Conservation (phyloP, 23 tunicate species). For the Botrylloides violaceus region DNA sequence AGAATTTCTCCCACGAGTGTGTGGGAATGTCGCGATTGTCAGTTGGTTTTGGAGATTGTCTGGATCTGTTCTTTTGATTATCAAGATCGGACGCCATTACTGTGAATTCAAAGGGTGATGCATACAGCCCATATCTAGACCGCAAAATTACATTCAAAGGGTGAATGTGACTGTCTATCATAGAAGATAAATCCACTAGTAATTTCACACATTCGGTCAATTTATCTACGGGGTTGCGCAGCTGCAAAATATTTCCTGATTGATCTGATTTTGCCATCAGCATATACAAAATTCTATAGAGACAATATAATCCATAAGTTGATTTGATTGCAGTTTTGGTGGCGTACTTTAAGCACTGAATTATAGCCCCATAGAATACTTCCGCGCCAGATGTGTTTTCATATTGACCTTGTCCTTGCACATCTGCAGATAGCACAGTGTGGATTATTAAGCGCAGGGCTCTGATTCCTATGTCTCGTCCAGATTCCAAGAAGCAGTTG, state of each 20-base stretch:
- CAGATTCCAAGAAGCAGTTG: conserved; percentile 6
- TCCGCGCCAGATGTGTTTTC: background rate
- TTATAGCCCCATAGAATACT: background rate
- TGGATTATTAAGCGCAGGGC: conserved; percentile 3
- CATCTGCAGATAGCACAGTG: background rate
- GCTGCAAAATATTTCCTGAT: background rate
- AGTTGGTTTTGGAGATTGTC: background rate
- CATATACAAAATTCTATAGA: background rate
- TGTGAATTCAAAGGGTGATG: conserved; percentile 3
- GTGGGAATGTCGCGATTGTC: background rate
- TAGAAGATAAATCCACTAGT: background rate
- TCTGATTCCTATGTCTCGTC: conserved; percentile 5
- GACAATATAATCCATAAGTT: conserved; percentile 6
- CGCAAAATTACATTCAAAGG: conserved; percentile 3
- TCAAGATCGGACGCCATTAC: background rate
- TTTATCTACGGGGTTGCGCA: background rate
- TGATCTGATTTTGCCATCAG: background rate
- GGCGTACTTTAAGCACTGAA: conserved; percentile 6
- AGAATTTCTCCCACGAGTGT: conserved; percentile 19
- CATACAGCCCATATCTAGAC: conserved; percentile 6
- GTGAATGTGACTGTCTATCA: background rate
- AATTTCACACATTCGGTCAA: background rate
- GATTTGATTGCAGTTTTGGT: background rate
- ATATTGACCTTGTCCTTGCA: background rate
- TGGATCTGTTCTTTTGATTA: background rate